These are phyloP conservation scores for Pogonocichla stellata DNA, from an alignment of 2,113 vertebrate genomes.

Conservation along the genomic window DNA sequence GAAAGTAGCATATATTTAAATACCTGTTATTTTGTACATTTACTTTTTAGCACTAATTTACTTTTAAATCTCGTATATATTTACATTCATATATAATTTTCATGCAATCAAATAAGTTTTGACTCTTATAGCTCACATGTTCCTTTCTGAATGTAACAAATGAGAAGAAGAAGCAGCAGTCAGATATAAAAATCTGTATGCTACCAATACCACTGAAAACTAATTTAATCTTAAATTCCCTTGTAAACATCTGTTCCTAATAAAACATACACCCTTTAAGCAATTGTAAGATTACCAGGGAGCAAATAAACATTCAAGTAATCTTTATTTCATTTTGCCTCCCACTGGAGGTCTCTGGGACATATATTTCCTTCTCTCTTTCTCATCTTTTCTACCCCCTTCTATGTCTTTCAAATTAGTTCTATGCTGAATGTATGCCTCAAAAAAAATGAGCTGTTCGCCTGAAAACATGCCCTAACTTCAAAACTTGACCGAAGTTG, in stretches of 20 bases:
- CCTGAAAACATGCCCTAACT: not conserved
- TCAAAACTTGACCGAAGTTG: not conserved
- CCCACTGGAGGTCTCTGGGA: not conserved
- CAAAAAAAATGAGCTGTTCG: not conserved
- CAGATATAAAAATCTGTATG: not conserved
- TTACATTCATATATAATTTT: not conserved
- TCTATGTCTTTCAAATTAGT: not conserved
- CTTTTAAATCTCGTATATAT: not conserved
- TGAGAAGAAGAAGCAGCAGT: not conserved
- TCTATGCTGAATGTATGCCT: not conserved
- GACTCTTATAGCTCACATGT: not conserved
- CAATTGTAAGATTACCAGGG: not conserved
- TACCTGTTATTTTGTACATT: not conserved
- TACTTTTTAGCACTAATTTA: not conserved
- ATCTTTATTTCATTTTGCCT: not conserved
- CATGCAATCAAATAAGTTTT: not conserved
- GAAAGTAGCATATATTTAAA: not conserved
- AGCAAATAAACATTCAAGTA: conserved; percentile 14
- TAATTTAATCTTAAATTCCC: not conserved
- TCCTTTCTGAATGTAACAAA: not conserved
- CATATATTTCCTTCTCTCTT: not conserved
- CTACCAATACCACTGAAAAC: not conserved
- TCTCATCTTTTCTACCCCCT: not conserved
- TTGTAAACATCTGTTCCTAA: not conserved
- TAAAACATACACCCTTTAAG: not conserved